Base-by-base conservation (phyloP, 1,140 invertebrate species). In the Philopotamus ludificatus region DNA sequence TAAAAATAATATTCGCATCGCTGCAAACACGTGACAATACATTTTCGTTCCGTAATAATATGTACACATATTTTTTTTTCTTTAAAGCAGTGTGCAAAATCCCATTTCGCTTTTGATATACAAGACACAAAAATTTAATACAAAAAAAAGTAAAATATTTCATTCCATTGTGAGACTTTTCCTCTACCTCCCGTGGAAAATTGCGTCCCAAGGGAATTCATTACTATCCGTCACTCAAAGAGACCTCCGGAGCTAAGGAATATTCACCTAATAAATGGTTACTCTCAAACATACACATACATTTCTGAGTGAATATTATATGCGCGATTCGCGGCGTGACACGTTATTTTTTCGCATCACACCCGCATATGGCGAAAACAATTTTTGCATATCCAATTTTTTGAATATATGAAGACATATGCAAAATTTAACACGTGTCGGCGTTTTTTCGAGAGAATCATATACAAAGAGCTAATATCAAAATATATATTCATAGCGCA, bases 1-100 rank as follows among this genome's bases (percentile, higher is more conserved):
- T n/a, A n/a, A n/a, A n/a, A n/a, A n/a, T n/a, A n/a, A n/a, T n/a
- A n/a, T n/a, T n/a, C n/a, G n/a, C n/a, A n/a, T n/a, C 34, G 34
- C 8, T 8, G 34, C 34, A 39, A 8, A 12, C 12, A 34, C 12
- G 28, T 34, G 28, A 34, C 28, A 12, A 34, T 12, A 12, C 15
- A 15, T 47, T 47, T 47, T 47, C 44, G 44, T 20, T 47, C 18
- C 18, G 18, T 47, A 8, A 12, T 34, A 4, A 12, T 34, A 34
- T 34, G 28, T 34, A 34, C n/a, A n/a, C 34, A n/a, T 15, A 47
- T 47, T 47, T 47, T 47, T n/a, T n/a, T n/a, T n/a, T n/a, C n/a
- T n/a, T 9, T 4, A 47, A 20, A 47, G 44, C 44, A 8, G n/a
- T 34, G 44, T 9, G 18, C 44, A 16, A 16, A 47, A 47, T 47